A percentile compares a stretch with the other conserved stretches of the same genome.
These are phyloP conservation scores for Azorinus chamasolen DNA, from an alignment of 2,888 invertebrate species.

Conservation along the genomic window DNA sequence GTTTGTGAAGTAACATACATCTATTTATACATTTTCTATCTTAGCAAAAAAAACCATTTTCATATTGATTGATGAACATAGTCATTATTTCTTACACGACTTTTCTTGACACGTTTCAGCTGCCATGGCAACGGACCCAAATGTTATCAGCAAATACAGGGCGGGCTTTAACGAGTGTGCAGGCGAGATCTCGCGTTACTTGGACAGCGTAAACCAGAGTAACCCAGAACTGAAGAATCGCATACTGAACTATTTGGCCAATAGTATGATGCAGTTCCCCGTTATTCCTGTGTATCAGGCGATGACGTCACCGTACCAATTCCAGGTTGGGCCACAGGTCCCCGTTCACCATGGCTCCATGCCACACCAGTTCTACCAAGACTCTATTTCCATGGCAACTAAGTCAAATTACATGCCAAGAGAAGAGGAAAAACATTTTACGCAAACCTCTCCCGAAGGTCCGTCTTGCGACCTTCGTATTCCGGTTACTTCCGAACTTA, in stretches of 20 bases:
- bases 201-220: conserved; percentile 68
- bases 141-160: conserved; percentile 66
- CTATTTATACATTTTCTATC: too few species aligned
- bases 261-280: conserved; percentile 63
- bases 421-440: not conserved
- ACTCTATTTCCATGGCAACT: not conserved
- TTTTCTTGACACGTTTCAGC: conserved; percentile 38
- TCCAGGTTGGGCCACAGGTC: conserved; percentile 46
- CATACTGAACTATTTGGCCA: conserved; percentile 70
- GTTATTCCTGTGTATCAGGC: conserved; percentile 65
- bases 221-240: conserved; percentile 65
- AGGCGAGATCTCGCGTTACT: conserved; percentile 71
- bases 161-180: conserved; percentile 75
- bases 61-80: too few species aligned
- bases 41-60: too few species aligned
- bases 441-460: not conserved
- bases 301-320: conserved; percentile 38
- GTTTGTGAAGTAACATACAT: too few species aligned
- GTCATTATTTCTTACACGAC: too few species aligned
- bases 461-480: not conserved
- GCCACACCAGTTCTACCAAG: conserved; percentile 9
- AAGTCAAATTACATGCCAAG: too few species aligned
- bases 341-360: conserved; percentile 38
- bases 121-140: conserved; percentile 69
- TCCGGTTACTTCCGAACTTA: not conserved